Base-by-base conservation (phyloP, 2,888 invertebrate genomes). In the Coecobrya sp. region DNA sequence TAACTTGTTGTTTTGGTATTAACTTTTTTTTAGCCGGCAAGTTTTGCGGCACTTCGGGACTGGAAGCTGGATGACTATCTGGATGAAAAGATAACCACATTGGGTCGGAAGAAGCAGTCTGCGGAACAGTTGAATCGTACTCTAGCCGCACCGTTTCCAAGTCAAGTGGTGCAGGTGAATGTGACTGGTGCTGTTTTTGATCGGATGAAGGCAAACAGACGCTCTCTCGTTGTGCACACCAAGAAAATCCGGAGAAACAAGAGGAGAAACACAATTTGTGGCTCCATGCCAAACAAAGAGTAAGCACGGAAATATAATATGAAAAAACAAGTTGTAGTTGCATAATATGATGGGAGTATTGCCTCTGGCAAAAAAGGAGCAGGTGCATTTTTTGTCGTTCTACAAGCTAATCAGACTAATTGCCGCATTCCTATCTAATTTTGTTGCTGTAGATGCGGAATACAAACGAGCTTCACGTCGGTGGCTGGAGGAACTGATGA, bases 261-360 rank as follows among this genome's bases (percentile, higher is more conserved):
- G 93, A 70, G 95, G 89, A 62, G 95, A 49, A 95, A 95, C 81
- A 95, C 95, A 5, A 95, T 95, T 62, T 95, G 94, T 93, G 94
- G 94, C 45, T 92, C 95, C 13, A 94, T 95, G 93, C 94, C 95
- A 27, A 95, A 95, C 92, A 95, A 95, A 94, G 95, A 95, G 95
- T 95, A 93, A 93, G 95, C n/a, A 36, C 16, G 59, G 16, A 13
- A 68, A 36, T 7, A 7, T 4, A 36, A 49, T 1, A 49, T 7
- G 1, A 49, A 13, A 49, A 49, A 49, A 49, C 49, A 7, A 49
- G 49, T 49, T 10, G 11, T 49, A 11, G 1, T 13, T 49, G 1
- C 52, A 84, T 65, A 2, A 65, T 25, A 81, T 27, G 27, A 70
- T 55, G n/a, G n/a, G 36, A 19, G 11, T 42, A 19, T 79, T 30